Evolutionary conservation across 2,113 vertebrate genomes (phyloP), one percentile per base, ranked within the genome.

Genomic region (Odontesthes bonariensis): DNA sequence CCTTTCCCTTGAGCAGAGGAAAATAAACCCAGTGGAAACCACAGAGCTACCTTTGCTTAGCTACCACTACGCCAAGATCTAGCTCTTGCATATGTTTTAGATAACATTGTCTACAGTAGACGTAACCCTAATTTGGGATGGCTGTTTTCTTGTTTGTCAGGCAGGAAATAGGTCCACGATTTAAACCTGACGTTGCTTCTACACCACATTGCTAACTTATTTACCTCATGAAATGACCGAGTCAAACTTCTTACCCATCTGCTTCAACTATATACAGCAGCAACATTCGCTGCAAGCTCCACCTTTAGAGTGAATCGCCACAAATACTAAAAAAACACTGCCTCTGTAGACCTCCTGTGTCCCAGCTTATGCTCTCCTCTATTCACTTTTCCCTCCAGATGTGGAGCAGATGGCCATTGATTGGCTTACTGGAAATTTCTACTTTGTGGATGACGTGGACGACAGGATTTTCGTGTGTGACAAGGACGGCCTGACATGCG

Each of bases 381-480:
- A 17, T 32, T 53, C 33, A 11, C 63, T 44, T 73, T 55, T 85
- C 74, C n/a, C 5, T 82, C 46, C 93, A 99, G 97, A 98, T 22
- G 98, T 99, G 84, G 97, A 99, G 80, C 98, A 99, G 94, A 99
- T 99, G 96, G 98, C 97, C 40, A 97, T 99, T 0, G 98, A 99
- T 88, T 99, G 98, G 98, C 95, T 99, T 51, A 99, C 98, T 0
- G 97, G 97, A 86, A 99, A 99, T 94, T 97, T 99, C 94, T 99
- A 99, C 94, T 99, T 99, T 35, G 97, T 99, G 90, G 98, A 99
- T 61, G 97, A 99, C 85, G 97, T 99, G 1, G 97, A 99, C 0
- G 97, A 99, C 86, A 93, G 97, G 69, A 97, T 99, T 91, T 99
- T 99, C 0, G 97, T 99, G 66, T 99, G 98, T 88, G 96, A 98